Evolutionary conservation across 2,797 vertebrate genomes (phyloP), one percentile per base, ranked within the genome.

Genomic region (Aselliscus stoliczkanus): DNA sequence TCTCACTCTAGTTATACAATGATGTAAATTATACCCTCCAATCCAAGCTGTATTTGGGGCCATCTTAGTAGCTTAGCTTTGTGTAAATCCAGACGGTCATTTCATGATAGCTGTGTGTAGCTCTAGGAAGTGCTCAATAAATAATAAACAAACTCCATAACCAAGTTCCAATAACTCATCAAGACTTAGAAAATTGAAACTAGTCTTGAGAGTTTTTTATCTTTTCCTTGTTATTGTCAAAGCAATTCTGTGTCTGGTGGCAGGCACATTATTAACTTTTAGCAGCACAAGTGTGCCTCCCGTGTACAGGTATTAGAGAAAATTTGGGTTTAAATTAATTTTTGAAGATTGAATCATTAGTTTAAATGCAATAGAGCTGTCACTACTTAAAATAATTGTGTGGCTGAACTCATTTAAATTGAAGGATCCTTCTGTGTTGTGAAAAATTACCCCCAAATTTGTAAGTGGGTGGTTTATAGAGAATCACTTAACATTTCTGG

Each of bases 351-450:
- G 65, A 82, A 25, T 89, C 92, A 89, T 96, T 95, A 95, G 58
- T 93, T 94, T 95, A 96, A 92, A 95, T 90, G 64, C 64, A 92
- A 67, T 47, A 88, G 67, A 29, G 37, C 90, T 95, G 80, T 93
- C 69, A 81, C 73, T 70, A 11, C 92, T 89, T 86, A 58, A 91
- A 97, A 91, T 37, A 94, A 80, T 65, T 39, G 4, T 72, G 8
- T 79, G 27, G 14, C 60, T 88, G 70, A 88, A 18, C 21, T 83
- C 17, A 18, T 89, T 88, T 89, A 85, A 94, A 84, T 23, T 3
- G 50, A 72, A 81, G 31, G 20, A 64, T 89, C 60, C 42, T 89
- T 94, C 37, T 85, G 39, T 80, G 37, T 77, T 58, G 10, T 91
- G 92, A 90, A 85, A 87, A 94, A 47, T 94, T 37, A 54, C 34